Evolutionary conservation across 2,113 vertebrate genomes (phyloP).

Genomic region (Microcebus ravelobensis): DNA sequence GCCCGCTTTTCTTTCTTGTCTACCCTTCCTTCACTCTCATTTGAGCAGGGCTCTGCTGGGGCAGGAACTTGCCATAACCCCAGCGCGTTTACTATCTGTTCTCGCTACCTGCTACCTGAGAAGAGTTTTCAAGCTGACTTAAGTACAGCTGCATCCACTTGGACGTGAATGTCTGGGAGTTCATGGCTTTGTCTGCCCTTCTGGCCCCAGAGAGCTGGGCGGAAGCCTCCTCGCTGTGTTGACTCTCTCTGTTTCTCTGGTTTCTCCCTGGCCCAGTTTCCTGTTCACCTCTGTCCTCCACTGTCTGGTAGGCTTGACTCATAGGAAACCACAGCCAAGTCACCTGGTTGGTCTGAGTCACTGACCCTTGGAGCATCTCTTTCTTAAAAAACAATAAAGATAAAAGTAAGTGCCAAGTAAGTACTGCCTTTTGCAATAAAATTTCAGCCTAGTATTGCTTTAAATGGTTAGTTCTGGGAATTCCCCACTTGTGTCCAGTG

Average conservation of each 20-base stretch:
- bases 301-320: slow-evolving; percentile 62
- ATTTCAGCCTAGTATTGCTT: neutral
- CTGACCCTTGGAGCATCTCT: slow-evolving; percentile 4
- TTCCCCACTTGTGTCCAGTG: neutral
- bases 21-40: neutral
- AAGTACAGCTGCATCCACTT: neutral
- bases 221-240: neutral
- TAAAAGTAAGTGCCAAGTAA: neutral
- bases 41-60: too few species aligned
- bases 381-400: slow-evolving; percentile 33
- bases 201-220: neutral
- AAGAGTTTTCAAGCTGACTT: neutral
- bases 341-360: slow-evolving; percentile 68
- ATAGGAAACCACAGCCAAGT: slow-evolving; percentile 61
- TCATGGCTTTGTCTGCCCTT: neutral
- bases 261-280: slow-evolving; percentile 8
- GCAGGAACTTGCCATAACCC: too few species aligned
- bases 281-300: slow-evolving; percentile 48
- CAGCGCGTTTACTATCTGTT: neutral
- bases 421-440: neutral
- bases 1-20: neutral
- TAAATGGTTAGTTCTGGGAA: slow-evolving; percentile 14
- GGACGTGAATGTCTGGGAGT: neutral
- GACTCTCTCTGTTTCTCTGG: neutral
- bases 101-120: neutral